Conservation (phyloP, 2,113 vertebrate species). For the Chloropsis cyanopogon region DNA sequence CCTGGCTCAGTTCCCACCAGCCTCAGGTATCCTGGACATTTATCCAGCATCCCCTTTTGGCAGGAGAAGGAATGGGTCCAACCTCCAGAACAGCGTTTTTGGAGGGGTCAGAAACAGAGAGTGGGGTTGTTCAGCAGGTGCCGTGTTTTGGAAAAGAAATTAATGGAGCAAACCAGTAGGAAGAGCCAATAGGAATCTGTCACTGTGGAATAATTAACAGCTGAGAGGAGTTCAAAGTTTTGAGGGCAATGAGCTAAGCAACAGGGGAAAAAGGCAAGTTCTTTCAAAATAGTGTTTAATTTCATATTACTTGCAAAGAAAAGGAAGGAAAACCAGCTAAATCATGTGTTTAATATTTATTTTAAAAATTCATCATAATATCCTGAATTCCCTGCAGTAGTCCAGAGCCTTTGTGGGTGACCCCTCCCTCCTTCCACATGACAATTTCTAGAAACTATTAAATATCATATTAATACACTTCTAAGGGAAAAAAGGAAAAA, state of each 20-base stretch:
- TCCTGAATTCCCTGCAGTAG: not conserved
- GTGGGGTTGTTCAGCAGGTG: not conserved
- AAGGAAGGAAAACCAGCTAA: conserved; percentile 38
- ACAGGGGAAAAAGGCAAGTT: not conserved
- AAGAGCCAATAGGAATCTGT: not conserved
- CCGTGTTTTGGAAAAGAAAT: not conserved
- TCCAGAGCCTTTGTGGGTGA: not conserved
- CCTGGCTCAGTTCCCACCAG: not conserved
- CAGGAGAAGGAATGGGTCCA: not conserved
- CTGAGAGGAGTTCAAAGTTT: conserved; percentile 19
- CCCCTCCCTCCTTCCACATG: not conserved
- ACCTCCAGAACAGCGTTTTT: not conserved
- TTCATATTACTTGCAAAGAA: conserved; percentile 8
- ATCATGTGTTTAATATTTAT: conserved; percentile 26
- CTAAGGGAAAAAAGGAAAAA: not conserved
- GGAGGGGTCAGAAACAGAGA: not conserved
- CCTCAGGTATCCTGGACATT: not conserved
- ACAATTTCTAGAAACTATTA: conserved; percentile 35
- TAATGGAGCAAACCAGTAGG: not conserved
- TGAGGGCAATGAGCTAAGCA: conserved; percentile 16
- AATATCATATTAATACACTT: not conserved
- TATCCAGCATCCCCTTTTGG: not conserved
- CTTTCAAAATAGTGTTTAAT: conserved; percentile 20
- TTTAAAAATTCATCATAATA: conserved; percentile 7
- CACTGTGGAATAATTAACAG: conserved; percentile 18